phyloP scores from a whole-genome alignment of 2,797 vertebrate genomes.

The Anableps anableps region DNA sequence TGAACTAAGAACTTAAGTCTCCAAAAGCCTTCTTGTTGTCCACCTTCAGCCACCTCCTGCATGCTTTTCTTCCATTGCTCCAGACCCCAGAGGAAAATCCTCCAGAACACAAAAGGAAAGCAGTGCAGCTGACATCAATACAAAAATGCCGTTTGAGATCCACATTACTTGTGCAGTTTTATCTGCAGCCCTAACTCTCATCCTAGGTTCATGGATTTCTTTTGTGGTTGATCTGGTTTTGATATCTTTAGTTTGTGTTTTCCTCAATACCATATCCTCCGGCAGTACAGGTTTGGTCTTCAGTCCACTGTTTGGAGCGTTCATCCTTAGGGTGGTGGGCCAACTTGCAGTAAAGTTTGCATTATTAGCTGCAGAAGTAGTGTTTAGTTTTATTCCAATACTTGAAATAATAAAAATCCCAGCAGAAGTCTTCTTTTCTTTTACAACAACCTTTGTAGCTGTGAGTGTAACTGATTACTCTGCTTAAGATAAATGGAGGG shows the following conservation, averaged over 20 bases:
- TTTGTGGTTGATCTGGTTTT: background rate
- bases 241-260: background rate
- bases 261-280: background rate
- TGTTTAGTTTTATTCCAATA: background rate
- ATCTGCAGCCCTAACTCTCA: background rate
- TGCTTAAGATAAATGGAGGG: conserved; percentile 6
- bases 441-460: accelerated
- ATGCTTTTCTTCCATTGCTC: conserved; percentile 62
- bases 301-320: background rate
- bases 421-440: accelerated
- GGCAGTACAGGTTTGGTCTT: conserved; percentile 4
- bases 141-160: background rate
- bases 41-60: conserved; percentile 47
- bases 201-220: background rate
- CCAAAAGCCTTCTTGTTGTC: conserved; percentile 79
- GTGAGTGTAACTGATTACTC: background rate
- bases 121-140: conserved; percentile 9
- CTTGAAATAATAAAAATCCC: conserved; percentile 9
- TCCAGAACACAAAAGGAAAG: conserved; percentile 19
- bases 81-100: conserved; percentile 27
- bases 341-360: accelerated
- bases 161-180: background rate
- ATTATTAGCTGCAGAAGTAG: background rate
- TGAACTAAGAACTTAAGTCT: conserved; percentile 16
- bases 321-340: background rate